Conservation (phyloP, 2,797 vertebrate species). For the Cossypha niveicapilla region DNA sequence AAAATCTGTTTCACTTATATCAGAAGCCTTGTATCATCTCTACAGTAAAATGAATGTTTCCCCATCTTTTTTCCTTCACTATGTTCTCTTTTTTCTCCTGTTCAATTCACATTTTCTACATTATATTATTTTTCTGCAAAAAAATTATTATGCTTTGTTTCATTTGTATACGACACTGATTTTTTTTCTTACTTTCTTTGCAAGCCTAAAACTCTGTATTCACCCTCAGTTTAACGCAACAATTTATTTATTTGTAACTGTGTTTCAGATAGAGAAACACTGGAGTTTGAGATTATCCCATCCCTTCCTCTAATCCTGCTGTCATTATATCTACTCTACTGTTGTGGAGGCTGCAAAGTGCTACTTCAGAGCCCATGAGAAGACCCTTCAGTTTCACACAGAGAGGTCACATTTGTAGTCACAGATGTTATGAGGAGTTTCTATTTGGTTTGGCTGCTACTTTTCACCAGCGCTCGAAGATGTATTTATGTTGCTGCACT, state of each 20-base stretch:
- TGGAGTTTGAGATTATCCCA: neutral
- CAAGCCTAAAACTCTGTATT: neutral
- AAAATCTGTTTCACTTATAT: neutral
- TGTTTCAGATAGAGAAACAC: neutral
- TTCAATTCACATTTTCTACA: neutral
- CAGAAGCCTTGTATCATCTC: neutral
- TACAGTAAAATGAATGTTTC: neutral
- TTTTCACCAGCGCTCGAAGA: neutral
- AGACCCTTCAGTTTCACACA: neutral
- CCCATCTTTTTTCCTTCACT: neutral
- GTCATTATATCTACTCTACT: neutral
- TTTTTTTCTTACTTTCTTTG: neutral
- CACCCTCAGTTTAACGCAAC: neutral
- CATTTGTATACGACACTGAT: neutral
- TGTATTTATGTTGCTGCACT: neutral
- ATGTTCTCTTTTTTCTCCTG: neutral
- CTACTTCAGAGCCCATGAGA: neutral
- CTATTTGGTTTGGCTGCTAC: neutral
- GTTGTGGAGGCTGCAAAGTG: neutral
- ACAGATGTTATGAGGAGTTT: neutral
- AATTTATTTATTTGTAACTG: neutral
- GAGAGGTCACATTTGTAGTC: neutral
- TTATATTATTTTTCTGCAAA: neutral
- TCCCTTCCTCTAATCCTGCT: neutral
- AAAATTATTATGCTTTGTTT: neutral